Base-by-base conservation (phyloP, 2,113 vertebrate species). In the Oxyruncus cristatus region DNA sequence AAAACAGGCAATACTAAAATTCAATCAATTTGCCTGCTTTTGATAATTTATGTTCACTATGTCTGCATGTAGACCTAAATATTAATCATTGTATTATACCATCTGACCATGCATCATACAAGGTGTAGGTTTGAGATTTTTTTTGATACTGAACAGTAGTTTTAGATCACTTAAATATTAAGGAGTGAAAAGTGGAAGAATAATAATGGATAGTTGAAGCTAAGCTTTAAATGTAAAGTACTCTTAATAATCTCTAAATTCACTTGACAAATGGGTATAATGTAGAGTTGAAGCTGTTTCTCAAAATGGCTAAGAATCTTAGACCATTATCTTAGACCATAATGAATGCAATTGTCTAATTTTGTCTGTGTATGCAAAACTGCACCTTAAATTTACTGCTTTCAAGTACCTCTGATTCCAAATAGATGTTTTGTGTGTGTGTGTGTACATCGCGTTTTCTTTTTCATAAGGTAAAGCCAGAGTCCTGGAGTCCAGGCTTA, bases 31-130 rank as follows among this genome's bases (percentile, higher is more conserved):
- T 84, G 68, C 91, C 50, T 73, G n/a, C 18, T 77, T 88, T 95
- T 92, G 23, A 91, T 93, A 79, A 97, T 93, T 85, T 85, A 28
- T 87, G 26, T 93, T 92, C 86, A 97, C 67, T 96, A 10, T 74
- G 24, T 74, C 62, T 65, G 55, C 50, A 68, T 87, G 42, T 14
- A 56, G 91, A 79, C 24, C 66, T 97, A 89, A 90, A 81, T 97
- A 91, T 89, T 95, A 96, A 72, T 91, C 79, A 90, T n/a, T 74
- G 22, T 86, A 90, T 93, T 75, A 55, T 58, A 65, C 83, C 58
- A 91, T 97, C 88, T 96, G 89, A 37, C 50, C 46, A 62, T 94
- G 75, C 28, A 70, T 95, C 86, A 88, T 78, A 47, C 49, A 52
- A 61, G 82, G 77, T 44, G 19, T 67, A 83, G 89, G 42, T 88